These are phyloP conservation scores for Suncus etruscus DNA, from an alignment of 2,113 vertebrate genomes.

Conservation along the genomic window DNA sequence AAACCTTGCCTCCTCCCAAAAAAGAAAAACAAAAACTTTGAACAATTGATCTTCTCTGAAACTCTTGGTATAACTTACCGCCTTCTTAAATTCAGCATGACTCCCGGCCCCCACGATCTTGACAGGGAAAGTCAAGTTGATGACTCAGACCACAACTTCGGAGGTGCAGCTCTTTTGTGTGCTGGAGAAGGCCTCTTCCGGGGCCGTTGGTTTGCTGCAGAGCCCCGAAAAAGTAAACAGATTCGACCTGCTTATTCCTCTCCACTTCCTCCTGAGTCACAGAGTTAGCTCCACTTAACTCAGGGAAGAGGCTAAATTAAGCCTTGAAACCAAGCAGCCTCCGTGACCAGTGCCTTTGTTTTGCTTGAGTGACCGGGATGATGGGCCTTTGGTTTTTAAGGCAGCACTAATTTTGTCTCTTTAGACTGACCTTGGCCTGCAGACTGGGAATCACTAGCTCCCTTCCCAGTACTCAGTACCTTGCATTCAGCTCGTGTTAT, in stretches of 20 bases:
- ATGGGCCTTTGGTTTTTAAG: conserved; percentile 48
- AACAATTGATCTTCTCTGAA: too few species aligned
- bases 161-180: neutral
- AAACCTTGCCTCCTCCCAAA: neutral
- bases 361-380: conserved; percentile 58
- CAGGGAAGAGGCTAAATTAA: conserved; percentile 66
- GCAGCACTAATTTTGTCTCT: conserved; percentile 21
- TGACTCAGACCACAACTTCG: neutral
- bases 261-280: conserved; percentile 54
- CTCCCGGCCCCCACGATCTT: fast-evolving
- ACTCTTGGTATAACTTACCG: neutral
- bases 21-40: neutral
- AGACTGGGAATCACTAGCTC: fast-evolving
- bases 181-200: neutral
- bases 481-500: neutral
- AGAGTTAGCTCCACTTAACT: conserved; percentile 41
- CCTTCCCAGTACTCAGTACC: fast-evolving
- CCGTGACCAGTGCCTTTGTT: neutral
- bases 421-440: neutral
- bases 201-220: neutral
- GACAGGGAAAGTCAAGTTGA: neutral
- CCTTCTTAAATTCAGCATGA: neutral
- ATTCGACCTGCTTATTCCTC: conserved; percentile 32
- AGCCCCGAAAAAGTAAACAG: conserved; percentile 18
- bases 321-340: conserved; percentile 63